A percentile compares a stretch with the other conserved stretches of the same genome.
Conservation (phyloP, 2,113 vertebrate species). For the Pseudonaja textilis region DNA sequence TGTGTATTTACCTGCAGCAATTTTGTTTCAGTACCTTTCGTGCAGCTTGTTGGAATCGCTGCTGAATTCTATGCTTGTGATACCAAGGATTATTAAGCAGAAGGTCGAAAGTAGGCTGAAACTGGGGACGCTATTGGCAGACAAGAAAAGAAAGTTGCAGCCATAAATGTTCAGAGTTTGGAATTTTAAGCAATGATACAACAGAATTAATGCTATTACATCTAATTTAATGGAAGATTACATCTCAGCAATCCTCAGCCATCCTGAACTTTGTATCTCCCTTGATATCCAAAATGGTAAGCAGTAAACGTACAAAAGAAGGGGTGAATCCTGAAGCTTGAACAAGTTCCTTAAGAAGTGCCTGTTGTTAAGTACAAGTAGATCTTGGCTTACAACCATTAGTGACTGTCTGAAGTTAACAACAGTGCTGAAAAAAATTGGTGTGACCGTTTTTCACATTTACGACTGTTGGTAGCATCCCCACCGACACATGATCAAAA, state of each 20-base stretch:
- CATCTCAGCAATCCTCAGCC: neutral
- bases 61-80: conserved; percentile 67
- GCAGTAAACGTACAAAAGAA: neutral
- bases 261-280: neutral
- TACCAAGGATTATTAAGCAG: conserved; percentile 74
- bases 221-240: conserved; percentile 1
- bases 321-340: neutral
- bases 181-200: neutral
- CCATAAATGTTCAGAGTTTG: neutral
- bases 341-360: neutral
- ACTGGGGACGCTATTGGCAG: conserved; percentile 14
- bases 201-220: neutral
- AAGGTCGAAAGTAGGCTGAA: conserved; percentile 74
- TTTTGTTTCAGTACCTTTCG: conserved; percentile 77
- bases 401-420: neutral
- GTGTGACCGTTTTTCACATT: neutral
- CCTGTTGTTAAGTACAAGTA: neutral
- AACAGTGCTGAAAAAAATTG: neutral
- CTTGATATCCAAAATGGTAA: neutral
- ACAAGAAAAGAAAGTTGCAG: conserved; percentile 3
- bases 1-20: neutral
- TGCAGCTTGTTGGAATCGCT: conserved; percentile 82
- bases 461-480: neutral
- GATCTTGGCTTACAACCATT: neutral
- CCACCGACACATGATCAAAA: neutral